Conservation (phyloP, 2,113 vertebrate species). For the Lamprotornis superbus region DNA sequence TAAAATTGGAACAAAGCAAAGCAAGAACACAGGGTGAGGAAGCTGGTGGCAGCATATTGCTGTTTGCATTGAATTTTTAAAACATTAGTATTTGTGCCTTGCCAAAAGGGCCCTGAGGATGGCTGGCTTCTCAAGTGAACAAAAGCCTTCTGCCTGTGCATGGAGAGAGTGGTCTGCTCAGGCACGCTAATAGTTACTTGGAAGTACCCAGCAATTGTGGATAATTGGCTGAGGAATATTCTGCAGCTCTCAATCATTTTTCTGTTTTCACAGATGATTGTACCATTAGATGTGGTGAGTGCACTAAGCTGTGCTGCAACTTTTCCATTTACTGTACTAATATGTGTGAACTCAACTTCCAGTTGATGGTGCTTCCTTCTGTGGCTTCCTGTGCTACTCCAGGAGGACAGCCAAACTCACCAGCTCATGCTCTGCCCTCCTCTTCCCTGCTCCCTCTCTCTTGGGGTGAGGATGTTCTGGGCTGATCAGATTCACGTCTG, state of each 20-base stretch:
- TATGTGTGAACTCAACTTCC: neutral
- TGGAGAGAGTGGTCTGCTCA: neutral
- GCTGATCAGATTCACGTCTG: neutral
- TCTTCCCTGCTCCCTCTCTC: neutral
- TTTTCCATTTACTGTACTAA: conserved; percentile 27
- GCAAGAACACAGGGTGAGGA: neutral
- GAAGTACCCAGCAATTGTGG: neutral
- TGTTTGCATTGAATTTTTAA: neutral
- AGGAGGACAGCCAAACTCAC: neutral
- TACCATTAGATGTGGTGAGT: conserved; percentile 43
- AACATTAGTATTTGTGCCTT: neutral
- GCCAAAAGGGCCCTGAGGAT: neutral
- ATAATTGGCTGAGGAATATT: conserved; percentile 50
- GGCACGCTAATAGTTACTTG: neutral
- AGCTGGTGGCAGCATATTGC: neutral
- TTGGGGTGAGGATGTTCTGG: neutral
- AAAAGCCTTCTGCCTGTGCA: neutral
- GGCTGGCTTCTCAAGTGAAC: neutral
- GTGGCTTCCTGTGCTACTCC: neutral
- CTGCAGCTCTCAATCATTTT: conserved; percentile 27
- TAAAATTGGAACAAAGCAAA: neutral
- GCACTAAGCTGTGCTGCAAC: conserved; percentile 23
- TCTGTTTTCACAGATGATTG: conserved; percentile 52
- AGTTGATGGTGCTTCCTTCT: neutral
- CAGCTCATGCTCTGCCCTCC: rapidly evolving